A percentile compares a stretch with the other conserved stretches of the same genome.
Evolutionary conservation across 2,113 vertebrate genomes (phyloP).

Genomic region (Excalfactoria chinensis): DNA sequence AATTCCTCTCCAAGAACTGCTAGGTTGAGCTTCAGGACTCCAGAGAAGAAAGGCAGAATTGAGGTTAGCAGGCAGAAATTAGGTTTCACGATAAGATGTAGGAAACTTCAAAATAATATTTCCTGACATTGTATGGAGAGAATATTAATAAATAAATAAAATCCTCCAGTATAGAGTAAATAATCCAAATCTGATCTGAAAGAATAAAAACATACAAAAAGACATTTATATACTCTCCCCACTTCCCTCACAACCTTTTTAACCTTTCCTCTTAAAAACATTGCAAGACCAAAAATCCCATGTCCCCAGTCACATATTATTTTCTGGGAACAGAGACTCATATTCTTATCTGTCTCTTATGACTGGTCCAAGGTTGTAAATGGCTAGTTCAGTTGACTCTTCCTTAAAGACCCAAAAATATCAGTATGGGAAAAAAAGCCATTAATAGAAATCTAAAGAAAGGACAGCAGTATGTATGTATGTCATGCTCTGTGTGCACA

Average conservation of each 20-base stretch:
- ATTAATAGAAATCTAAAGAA: neutral
- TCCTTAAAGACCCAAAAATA: neutral
- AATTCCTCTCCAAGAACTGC: neutral
- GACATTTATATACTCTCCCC: neutral
- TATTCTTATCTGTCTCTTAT: neutral
- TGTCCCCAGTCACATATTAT: neutral
- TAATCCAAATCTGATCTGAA: neutral
- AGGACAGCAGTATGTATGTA: neutral
- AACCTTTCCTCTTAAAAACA: neutral
- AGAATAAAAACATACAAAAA: neutral
- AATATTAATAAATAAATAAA: neutral
- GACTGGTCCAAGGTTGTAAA: neutral
- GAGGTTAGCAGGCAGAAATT: neutral
- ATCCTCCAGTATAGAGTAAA: accelerated
- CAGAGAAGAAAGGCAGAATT: neutral
- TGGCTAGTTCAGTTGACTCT: neutral
- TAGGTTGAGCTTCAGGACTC: neutral
- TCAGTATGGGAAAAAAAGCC: neutral
- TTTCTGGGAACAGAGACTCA: neutral
- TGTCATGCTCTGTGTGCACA: accelerated
- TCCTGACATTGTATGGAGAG: neutral
- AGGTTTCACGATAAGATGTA: neutral
- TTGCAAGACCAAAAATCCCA: neutral
- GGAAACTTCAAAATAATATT: neutral
- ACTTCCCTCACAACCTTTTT: neutral